phyloP scores from a whole-genome alignment of 1,140 invertebrate genomes.

The Cyrtorhinus lividipennis region DNA sequence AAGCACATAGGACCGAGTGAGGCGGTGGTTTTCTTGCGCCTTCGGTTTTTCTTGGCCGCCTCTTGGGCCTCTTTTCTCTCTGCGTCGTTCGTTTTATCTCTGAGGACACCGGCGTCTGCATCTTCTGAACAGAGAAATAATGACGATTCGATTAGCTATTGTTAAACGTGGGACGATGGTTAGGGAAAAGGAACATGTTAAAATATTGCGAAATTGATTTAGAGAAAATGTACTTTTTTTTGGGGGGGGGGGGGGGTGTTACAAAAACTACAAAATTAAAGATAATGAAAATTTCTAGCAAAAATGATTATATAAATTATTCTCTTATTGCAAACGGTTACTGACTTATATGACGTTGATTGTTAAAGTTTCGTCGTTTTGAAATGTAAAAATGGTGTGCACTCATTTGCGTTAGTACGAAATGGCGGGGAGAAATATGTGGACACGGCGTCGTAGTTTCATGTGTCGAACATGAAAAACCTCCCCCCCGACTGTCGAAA shows the following conservation, averaged over 20 bases:
- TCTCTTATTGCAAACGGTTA: no score
- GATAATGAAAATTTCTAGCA: background rate
- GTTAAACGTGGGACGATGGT: background rate
- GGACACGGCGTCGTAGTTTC: no score
- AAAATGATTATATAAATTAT: background rate
- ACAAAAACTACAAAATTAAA: background rate
- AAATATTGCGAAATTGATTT: background rate
- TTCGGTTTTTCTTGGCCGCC: constrained; percentile 67
- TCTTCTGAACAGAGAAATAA: constrained; percentile 18
- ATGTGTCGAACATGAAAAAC: no score
- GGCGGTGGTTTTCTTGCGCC: constrained; percentile 76
- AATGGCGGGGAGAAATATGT: no score
- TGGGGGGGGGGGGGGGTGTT: background rate
- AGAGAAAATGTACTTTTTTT: background rate
- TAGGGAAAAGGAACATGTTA: background rate
- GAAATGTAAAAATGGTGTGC: no score
- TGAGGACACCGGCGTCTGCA: constrained; percentile 24
- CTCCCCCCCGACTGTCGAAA: no score
- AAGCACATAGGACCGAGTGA: constrained; percentile 76
- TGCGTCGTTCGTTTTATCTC: constrained; percentile 37
- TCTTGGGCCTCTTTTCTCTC: constrained; percentile 48
- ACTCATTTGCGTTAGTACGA: no score
- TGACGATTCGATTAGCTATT: background rate
- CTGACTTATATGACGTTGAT: no score
- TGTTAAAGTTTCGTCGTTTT: no score